These are phyloP conservation scores for Dunckerocampus dactyliophorus DNA, from an alignment of 2,113 vertebrate species.

Conservation along the genomic window DNA sequence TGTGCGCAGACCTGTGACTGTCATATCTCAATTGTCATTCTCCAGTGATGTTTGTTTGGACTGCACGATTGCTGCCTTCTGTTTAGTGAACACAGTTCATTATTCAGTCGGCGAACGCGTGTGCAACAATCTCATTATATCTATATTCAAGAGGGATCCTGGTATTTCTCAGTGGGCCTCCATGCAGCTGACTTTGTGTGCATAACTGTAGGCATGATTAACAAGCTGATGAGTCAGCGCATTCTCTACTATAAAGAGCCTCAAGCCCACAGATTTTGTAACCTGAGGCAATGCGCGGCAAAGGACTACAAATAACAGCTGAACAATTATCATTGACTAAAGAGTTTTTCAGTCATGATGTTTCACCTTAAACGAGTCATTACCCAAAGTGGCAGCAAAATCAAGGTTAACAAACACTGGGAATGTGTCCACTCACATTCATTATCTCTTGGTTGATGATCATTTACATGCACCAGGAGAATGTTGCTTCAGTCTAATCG, in stretches of 20 bases:
- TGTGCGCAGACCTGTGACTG: constrained; percentile 8
- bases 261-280: constrained; percentile 48
- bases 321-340: constrained; percentile 20
- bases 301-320: constrained; percentile 24
- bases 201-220: constrained; percentile 69
- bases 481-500: not conserved
- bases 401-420: not conserved
- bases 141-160: constrained; percentile 63
- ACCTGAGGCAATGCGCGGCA: constrained; percentile 44
- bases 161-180: constrained; percentile 62
- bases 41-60: constrained; percentile 1
- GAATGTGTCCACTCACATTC: not conserved
- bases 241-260: constrained; percentile 41
- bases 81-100: constrained; percentile 52
- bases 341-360: not conserved
- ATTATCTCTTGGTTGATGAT: no score
- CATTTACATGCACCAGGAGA: no score
- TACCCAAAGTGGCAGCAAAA: not conserved
- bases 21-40: constrained; percentile 10
- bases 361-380: not conserved
- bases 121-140: constrained; percentile 73
- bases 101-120: constrained; percentile 55
- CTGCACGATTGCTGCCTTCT: constrained; percentile 17
- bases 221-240: constrained; percentile 71
- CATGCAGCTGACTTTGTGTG: constrained; percentile 62